A percentile compares a stretch with the other conserved stretches of the same genome.
Evolutionary conservation across 2,888 invertebrate species (phyloP).

Genomic region (Esperia sulphurella): DNA sequence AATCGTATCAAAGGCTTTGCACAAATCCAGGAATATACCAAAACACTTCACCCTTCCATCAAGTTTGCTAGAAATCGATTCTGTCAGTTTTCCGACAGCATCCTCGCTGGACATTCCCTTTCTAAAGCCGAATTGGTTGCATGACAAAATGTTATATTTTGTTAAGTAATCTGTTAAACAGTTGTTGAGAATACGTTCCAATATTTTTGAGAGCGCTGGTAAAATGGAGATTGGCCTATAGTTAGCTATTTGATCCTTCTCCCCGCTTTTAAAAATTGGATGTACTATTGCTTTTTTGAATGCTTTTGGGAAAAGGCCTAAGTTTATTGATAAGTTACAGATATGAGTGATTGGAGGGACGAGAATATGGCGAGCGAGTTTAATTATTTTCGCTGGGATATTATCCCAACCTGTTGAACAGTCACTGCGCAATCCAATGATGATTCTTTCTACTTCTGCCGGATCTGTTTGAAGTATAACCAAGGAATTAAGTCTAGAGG

Average conservation of each 20-base stretch:
- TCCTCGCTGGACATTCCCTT: background rate
- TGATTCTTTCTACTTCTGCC: background rate
- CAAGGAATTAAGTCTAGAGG: background rate
- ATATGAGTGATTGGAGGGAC: conserved; percentile 5
- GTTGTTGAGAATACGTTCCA: conserved; percentile 12
- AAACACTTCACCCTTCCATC: conserved; percentile 7
- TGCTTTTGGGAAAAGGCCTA: conserved; percentile 9
- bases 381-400: background rate
- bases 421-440: background rate
- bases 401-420: conserved; percentile 1
- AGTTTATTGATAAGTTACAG: conserved; percentile 1
- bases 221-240: too few species aligned
- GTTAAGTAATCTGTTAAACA: conserved; percentile 2
- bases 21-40: conserved; percentile 10
- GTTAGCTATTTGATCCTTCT: conserved; percentile 6
- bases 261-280: conserved; percentile 11
- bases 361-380: background rate
- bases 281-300: conserved; percentile 8
- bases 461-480: background rate
- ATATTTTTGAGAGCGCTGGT: conserved; percentile 10
- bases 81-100: background rate
- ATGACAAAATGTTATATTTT: background rate
- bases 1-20: conserved; percentile 12
- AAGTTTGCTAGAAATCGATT: conserved; percentile 3
- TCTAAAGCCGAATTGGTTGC: background rate